Percentiles rank a stretch among this genome's conserved stretches.
phyloP scores from a whole-genome alignment of 2,888 invertebrate species.

The Oegoconia quadripuncta region DNA sequence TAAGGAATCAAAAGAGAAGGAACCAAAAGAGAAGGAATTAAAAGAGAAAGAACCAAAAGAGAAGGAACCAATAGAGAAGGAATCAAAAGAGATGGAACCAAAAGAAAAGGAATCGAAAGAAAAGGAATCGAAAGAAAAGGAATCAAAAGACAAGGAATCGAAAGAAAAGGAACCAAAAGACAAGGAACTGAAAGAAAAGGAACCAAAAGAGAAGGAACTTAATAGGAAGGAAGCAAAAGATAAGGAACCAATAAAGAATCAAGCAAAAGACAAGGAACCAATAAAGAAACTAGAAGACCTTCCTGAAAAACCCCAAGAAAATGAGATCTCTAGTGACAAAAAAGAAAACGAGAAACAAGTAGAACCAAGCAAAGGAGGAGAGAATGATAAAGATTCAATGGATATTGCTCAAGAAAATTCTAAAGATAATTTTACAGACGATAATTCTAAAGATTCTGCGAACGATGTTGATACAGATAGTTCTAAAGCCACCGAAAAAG shows the following conservation, averaged over 20 bases:
- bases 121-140: slow-evolving; percentile 17
- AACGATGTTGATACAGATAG: too few species aligned
- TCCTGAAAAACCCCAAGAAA: too few species aligned
- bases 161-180: slow-evolving; percentile 6
- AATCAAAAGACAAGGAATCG: slow-evolving; percentile 7
- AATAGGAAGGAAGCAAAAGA: slow-evolving; percentile 21
- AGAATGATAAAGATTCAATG: too few species aligned
- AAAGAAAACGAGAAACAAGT: too few species aligned
- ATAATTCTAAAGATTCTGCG: too few species aligned
- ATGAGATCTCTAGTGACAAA: too few species aligned
- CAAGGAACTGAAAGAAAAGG: slow-evolving; percentile 17
- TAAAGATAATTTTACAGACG: too few species aligned
- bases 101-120: slow-evolving; percentile 17
- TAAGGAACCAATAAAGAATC: too few species aligned
- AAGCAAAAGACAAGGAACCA: too few species aligned
- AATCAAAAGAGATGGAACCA: slow-evolving; percentile 7
- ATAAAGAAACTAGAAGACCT: too few species aligned
- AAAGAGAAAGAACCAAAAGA: slow-evolving; percentile 5
- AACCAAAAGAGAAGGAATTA: slow-evolving; percentile 7
- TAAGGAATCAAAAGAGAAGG: background rate
- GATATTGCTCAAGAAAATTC: too few species aligned
- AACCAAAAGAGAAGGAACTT: slow-evolving; percentile 13
- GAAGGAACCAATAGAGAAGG: slow-evolving; percentile 2
- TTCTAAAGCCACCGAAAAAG: background rate
- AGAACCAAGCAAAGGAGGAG: too few species aligned